Evolutionary conservation across 2,797 vertebrate genomes (phyloP).

Genomic region (Lophotriccus pileatus): DNA sequence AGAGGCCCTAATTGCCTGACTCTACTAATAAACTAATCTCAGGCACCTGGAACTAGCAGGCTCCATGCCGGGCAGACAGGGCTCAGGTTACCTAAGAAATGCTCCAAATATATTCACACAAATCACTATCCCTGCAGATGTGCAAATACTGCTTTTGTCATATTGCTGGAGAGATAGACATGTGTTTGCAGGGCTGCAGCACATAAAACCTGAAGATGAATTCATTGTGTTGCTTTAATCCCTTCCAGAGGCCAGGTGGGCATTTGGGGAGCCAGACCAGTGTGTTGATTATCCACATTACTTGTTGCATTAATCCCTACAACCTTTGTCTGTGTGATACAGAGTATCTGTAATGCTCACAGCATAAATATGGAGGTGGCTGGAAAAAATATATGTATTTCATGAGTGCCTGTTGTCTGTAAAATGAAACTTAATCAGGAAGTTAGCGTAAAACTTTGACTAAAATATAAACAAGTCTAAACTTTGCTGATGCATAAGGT

Average conservation of each 20-base stretch:
- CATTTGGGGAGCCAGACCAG: constrained; percentile 19
- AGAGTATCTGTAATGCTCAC: background rate
- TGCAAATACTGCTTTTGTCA: constrained; percentile 56
- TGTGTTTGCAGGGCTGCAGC: constrained; percentile 40
- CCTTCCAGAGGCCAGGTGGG: constrained; percentile 52
- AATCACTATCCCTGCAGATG: constrained; percentile 52
- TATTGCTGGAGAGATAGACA: constrained; percentile 20
- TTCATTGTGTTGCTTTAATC: constrained; percentile 47
- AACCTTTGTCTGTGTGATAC: background rate
- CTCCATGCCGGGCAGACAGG: constrained; percentile 17
- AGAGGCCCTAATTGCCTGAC: constrained; percentile 47
- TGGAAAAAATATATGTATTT: background rate
- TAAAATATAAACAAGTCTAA: background rate
- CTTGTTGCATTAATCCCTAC: constrained; percentile 18
- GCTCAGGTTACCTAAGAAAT: constrained; percentile 52
- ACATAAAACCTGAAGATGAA: constrained; percentile 52
- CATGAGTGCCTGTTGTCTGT: background rate
- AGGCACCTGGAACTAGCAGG: constrained; percentile 60
- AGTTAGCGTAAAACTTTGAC: background rate
- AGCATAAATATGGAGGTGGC: background rate
- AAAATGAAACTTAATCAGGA: constrained; percentile 13
- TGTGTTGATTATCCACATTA: constrained; percentile 17
- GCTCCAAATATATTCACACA: constrained; percentile 39
- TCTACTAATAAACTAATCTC: constrained; percentile 66
- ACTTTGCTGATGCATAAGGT: background rate